Percentiles rank a stretch among this genome's conserved stretches.
These are phyloP conservation scores for Ploceus nigricollis DNA, from an alignment of 2,113 vertebrate species.

Conservation along the genomic window DNA sequence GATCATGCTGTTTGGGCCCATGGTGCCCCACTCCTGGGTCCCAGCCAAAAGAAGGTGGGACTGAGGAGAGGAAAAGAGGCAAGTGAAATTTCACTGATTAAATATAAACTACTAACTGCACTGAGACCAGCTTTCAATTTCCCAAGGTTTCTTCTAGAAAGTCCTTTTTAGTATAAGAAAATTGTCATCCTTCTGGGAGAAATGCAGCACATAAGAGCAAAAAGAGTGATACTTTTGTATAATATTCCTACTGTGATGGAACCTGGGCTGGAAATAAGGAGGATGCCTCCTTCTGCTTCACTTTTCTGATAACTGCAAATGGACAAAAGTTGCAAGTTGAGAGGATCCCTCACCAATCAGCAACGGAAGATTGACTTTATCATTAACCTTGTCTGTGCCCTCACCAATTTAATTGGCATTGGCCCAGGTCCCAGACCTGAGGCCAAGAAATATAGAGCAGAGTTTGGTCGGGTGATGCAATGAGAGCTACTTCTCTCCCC, in stretches of 20 bases:
- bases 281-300: not conserved
- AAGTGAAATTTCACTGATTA: not conserved
- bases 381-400: conserved; percentile 27
- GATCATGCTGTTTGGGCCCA: not conserved
- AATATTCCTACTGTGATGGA: not conserved
- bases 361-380: conserved; percentile 33
- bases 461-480: not conserved
- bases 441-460: not conserved
- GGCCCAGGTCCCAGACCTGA: conserved; percentile 21
- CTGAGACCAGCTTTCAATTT: not conserved
- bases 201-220: not conserved
- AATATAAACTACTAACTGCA: not conserved
- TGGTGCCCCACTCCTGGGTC: not conserved
- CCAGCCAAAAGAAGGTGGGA: not conserved
- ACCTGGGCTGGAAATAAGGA: not conserved
- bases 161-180: not conserved
- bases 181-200: not conserved
- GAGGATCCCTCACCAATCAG: conserved; percentile 13
- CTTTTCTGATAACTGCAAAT: conserved; percentile 8
- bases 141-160: not conserved
- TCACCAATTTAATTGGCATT: conserved; percentile 20
- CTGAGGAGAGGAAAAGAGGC: not conserved
- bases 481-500: not conserved
- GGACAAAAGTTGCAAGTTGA: conserved; percentile 1
- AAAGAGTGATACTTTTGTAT: not conserved